Percentiles rank a stretch among this genome's conserved stretches.
These are phyloP conservation scores for Mycalesis mineus DNA, from an alignment of 2,888 invertebrate genomes.

Conservation along the genomic window DNA sequence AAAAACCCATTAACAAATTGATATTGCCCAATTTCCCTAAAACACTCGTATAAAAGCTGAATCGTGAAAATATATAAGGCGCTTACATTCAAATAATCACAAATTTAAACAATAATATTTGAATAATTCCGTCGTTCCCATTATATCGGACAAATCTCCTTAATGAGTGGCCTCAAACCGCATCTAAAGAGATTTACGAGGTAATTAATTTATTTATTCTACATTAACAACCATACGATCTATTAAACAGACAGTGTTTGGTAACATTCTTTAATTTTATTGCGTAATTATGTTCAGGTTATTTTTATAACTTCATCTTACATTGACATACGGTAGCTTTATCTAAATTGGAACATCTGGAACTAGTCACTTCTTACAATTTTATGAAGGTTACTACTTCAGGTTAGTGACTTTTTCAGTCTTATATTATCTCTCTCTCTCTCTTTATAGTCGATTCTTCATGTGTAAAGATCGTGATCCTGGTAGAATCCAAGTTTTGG, in stretches of 20 bases:
- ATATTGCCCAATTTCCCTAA: slow-evolving; percentile 22
- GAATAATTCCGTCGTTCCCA: slow-evolving; percentile 27
- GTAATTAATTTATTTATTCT: slow-evolving; percentile 49
- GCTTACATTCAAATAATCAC: slow-evolving; percentile 21
- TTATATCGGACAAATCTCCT: slow-evolving; percentile 30
- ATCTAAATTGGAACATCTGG: background rate
- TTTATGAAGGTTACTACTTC: no score
- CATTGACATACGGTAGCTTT: background rate
- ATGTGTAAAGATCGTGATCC: no score
- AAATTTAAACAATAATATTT: slow-evolving; percentile 27
- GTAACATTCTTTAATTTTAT: slow-evolving; percentile 24
- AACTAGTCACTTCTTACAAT: no score
- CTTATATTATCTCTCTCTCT: no score
- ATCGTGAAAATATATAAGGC: slow-evolving; percentile 18
- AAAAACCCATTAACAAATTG: slow-evolving; percentile 20
- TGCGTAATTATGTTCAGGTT: slow-evolving; percentile 12
- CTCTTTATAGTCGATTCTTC: no score
- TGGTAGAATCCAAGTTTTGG: no score
- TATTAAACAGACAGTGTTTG: slow-evolving; percentile 38
- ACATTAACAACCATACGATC: slow-evolving; percentile 41
- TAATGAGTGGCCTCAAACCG: slow-evolving; percentile 27
- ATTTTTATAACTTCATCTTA: slow-evolving; percentile 10
- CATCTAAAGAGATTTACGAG: slow-evolving; percentile 42
- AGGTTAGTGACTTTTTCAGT: no score
- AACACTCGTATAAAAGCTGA: slow-evolving; percentile 8